These are phyloP conservation scores for Pedetes capensis DNA, from an alignment of 2,113 vertebrate species.

Conservation along the genomic window DNA sequence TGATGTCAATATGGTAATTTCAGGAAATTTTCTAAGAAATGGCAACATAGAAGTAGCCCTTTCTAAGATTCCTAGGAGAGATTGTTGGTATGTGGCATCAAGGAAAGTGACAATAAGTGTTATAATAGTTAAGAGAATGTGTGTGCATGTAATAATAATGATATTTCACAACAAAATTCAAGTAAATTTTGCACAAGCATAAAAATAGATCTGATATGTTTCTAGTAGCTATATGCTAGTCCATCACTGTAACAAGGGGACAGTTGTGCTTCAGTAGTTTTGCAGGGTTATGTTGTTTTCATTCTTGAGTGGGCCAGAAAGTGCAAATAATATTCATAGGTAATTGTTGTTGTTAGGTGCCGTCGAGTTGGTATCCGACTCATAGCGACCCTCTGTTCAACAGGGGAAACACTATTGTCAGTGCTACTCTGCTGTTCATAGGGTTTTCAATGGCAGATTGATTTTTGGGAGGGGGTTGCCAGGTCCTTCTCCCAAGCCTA, in stretches of 20 bases:
- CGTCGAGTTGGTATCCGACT: no score
- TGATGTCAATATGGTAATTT: background rate
- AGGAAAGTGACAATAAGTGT: background rate
- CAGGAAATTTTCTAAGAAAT: background rate
- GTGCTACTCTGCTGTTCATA: no score
- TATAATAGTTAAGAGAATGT: background rate
- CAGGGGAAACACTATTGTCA: no score
- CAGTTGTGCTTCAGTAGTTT: constrained; percentile 75
- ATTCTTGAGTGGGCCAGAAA: constrained; percentile 56
- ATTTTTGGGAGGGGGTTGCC: no score
- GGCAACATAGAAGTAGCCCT: background rate
- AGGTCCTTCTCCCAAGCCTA: no score
- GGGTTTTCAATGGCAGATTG: no score
- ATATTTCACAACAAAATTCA: background rate
- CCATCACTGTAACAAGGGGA: constrained; percentile 78
- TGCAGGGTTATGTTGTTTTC: constrained; percentile 78
- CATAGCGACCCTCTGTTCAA: no score
- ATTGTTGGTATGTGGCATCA: background rate
- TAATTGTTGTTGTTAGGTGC: no score
- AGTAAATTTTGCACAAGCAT: constrained; percentile 62
- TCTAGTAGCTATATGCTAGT: constrained; percentile 61
- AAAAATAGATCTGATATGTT: constrained; percentile 78
- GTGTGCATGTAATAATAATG: background rate
- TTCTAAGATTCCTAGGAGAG: background rate
- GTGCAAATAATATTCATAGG: constrained; percentile 56